Evolutionary conservation across 2,888 invertebrate genomes (phyloP).

Genomic region (Dolichopus griseipennis): DNA sequence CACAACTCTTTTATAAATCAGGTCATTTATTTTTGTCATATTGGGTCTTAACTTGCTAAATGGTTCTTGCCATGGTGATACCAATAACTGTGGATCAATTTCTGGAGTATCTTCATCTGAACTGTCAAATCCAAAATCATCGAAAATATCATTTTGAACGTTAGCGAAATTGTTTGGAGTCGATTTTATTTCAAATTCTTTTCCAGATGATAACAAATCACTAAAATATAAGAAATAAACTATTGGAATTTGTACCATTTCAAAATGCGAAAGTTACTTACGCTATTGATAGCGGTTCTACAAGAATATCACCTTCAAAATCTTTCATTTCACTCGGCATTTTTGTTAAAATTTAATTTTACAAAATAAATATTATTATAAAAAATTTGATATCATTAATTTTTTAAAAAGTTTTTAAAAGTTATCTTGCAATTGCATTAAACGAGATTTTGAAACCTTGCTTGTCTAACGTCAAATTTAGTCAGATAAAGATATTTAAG

Average conservation of each 20-base stretch:
- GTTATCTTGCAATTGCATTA: too few relatives aligned
- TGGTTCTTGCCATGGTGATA: slow-evolving; percentile 38
- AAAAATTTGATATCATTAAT: too few relatives aligned
- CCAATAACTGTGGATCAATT: slow-evolving; percentile 22
- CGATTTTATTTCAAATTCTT: slow-evolving; percentile 36
- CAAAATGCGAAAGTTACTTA: slow-evolving; percentile 17
- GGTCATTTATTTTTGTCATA: slow-evolving; percentile 31
- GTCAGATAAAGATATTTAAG: too few relatives aligned
- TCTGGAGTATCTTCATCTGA: slow-evolving; percentile 24
- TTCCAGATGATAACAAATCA: slow-evolving; percentile 29
- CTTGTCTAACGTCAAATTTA: too few relatives aligned
- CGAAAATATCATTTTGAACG: slow-evolving; percentile 26
- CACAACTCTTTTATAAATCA: slow-evolving; percentile 33
- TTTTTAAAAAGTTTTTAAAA: too few relatives aligned
- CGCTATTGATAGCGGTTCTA: slow-evolving; percentile 29
- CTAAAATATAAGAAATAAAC: slow-evolving; percentile 23
- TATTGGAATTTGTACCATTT: not conserved
- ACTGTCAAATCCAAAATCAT: slow-evolving; percentile 29
- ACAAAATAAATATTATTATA: too few relatives aligned
- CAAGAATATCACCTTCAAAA: slow-evolving; percentile 20
- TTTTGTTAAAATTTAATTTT: too few relatives aligned
- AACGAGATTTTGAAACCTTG: too few relatives aligned
- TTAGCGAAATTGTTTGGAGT: slow-evolving; percentile 28
- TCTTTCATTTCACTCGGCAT: not conserved
- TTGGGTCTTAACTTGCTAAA: slow-evolving; percentile 33